These are phyloP conservation scores for Falco biarmicus DNA, from an alignment of 2,797 vertebrate genomes.

Conservation along the genomic window DNA sequence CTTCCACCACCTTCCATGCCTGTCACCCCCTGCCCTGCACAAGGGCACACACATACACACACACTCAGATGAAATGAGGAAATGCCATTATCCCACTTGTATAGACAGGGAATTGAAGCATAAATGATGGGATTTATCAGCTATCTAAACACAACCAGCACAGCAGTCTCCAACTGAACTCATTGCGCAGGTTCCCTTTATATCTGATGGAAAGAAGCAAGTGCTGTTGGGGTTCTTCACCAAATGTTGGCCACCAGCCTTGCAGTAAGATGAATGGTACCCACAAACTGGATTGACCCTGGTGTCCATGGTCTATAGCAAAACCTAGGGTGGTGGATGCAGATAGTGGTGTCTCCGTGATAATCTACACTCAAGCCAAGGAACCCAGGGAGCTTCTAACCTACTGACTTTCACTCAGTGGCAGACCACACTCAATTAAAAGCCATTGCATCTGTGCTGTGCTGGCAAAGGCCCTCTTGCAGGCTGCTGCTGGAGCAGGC, in stretches of 20 bases:
- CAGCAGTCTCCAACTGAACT: background rate
- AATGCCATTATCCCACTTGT: background rate
- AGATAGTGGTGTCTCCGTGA: too few species aligned
- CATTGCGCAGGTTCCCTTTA: background rate
- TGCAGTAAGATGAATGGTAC: background rate
- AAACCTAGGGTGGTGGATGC: too few species aligned
- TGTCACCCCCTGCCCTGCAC: background rate
- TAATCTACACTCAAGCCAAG: background rate
- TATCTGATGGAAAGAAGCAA: background rate
- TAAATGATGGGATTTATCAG: background rate
- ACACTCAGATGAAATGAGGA: background rate
- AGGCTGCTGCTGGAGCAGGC: background rate
- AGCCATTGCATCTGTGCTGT: background rate
- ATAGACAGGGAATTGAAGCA: background rate
- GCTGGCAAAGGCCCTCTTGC: background rate
- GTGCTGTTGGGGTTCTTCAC: background rate
- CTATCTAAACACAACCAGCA: background rate
- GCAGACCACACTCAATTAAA: too few species aligned
- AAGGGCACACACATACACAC: background rate
- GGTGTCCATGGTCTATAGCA: background rate
- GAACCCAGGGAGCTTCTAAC: background rate
- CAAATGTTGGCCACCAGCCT: background rate
- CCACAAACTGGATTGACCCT: background rate
- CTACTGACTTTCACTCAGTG: background rate
- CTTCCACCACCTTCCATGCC: background rate